phyloP scores from a whole-genome alignment of 2,888 invertebrate genomes.

The Phrixothrix hirtus region DNA sequence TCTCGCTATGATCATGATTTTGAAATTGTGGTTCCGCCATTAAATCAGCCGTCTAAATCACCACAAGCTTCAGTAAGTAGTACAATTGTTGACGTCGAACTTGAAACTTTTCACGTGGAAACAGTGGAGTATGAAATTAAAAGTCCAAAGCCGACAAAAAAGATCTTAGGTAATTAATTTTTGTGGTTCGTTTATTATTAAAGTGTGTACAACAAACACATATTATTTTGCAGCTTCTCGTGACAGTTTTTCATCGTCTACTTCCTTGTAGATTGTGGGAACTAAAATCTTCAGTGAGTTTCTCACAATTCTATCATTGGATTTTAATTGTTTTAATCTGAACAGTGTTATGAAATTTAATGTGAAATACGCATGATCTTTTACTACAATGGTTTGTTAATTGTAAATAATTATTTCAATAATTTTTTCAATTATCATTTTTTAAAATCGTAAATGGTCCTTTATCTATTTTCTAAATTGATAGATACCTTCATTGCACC shows the following conservation, averaged over 20 bases:
- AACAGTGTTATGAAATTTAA: conserved; percentile 17
- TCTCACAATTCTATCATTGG: conserved; percentile 24
- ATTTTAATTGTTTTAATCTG: conserved; percentile 18
- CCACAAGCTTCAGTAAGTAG: conserved; percentile 55
- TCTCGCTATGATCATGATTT: conserved; percentile 56
- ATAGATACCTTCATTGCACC: no score
- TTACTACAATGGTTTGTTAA: conserved; percentile 9
- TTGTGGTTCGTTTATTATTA: background rate
- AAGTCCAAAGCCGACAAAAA: conserved; percentile 62
- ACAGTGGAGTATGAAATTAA: conserved; percentile 54
- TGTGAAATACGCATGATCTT: conserved; percentile 20
- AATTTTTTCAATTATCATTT: background rate
- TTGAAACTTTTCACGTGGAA: conserved; percentile 39
- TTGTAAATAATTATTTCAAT: background rate
- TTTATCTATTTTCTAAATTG: conserved; percentile 8
- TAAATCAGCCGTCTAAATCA: conserved; percentile 48
- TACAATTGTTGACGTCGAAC: conserved; percentile 54
- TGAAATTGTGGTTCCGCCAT: conserved; percentile 60
- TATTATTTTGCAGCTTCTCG: conserved; percentile 67
- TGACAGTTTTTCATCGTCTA: conserved; percentile 74
- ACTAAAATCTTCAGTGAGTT: conserved; percentile 39
- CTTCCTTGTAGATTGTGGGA: conserved; percentile 61
- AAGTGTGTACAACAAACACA: conserved; percentile 27
- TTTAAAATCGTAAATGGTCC: conserved; percentile 1
- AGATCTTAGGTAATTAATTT: conserved; percentile 64